Conservation (phyloP, 1,140 invertebrate genomes). For the Drosophila virilis region DNA sequence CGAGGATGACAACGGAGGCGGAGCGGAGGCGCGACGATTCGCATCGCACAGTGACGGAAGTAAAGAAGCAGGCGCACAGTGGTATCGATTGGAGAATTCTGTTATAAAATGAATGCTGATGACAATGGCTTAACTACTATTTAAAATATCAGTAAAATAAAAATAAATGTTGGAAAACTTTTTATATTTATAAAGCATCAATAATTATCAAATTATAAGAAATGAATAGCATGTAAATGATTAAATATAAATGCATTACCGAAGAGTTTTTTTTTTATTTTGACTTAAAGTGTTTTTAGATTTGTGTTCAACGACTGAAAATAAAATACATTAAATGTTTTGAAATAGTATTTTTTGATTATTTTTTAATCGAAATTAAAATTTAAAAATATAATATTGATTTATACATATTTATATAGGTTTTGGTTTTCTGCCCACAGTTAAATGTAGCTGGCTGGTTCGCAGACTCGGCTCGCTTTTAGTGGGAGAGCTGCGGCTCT, state of each 20-base stretch:
- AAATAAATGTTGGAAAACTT: background rate
- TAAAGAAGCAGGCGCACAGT: conserved; percentile 47
- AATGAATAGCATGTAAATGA: background rate
- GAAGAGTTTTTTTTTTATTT: too few relatives aligned
- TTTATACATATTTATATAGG: too few relatives aligned
- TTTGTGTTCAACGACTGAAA: background rate
- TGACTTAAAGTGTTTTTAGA: too few relatives aligned
- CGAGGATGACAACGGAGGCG: conserved; percentile 37
- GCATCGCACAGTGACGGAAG: conserved; percentile 45
- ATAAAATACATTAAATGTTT: background rate
- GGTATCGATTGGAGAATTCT: background rate
- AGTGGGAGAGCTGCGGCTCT: conserved; percentile 70
- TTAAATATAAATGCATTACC: too few relatives aligned
- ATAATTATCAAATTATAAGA: background rate
- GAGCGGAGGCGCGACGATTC: conserved; percentile 29
- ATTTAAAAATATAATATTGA: too few relatives aligned
- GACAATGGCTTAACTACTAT: background rate
- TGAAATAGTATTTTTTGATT: too few relatives aligned
- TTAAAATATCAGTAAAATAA: too few relatives aligned
- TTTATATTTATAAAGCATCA: background rate
- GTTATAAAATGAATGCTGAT: background rate
- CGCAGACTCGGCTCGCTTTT: conserved; percentile 53
- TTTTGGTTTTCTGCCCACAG: conserved; percentile 26
- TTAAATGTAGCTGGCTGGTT: conserved; percentile 45
- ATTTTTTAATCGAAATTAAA: too few relatives aligned